These are phyloP conservation scores for Eristalinus sepulchralis DNA, from an alignment of 2,888 invertebrate species.

Conservation along the genomic window DNA sequence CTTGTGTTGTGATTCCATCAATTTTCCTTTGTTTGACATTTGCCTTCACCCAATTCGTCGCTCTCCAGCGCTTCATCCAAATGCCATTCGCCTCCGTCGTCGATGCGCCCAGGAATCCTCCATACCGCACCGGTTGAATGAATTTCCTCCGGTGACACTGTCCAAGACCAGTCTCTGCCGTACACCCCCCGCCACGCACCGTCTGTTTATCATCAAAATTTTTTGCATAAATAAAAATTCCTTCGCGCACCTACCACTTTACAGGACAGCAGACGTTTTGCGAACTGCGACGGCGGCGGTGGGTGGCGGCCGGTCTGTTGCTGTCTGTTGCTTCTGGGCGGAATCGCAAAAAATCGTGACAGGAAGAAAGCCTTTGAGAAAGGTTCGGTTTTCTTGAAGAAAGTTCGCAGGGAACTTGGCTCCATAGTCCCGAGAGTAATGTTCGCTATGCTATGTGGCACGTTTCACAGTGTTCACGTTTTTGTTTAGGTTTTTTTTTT, in stretches of 20 bases:
- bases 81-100: background rate
- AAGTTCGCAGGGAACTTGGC: background rate
- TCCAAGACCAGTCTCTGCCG: background rate
- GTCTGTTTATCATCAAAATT: background rate
- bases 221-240: background rate
- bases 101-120: conserved; percentile 7
- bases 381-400: background rate
- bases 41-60: conserved; percentile 38
- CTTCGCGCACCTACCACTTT: background rate
- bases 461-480: background rate
- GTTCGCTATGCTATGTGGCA: background rate
- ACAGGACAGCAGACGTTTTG: background rate
- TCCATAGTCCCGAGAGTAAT: background rate
- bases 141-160: conserved; percentile 13
- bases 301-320: background rate
- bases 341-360: background rate
- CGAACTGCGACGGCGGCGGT: background rate
- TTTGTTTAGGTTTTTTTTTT: background rate
- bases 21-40: conserved; percentile 21
- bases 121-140: conserved; percentile 31
- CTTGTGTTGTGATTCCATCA: background rate
- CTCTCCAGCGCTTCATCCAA: conserved; percentile 5
- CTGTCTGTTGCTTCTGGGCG: background rate
- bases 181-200: background rate
- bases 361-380: background rate